A percentile compares a stretch with the other conserved stretches of the same genome.
phyloP scores from a whole-genome alignment of 2,888 invertebrate genomes.

The Tolmerus cingulatus region DNA sequence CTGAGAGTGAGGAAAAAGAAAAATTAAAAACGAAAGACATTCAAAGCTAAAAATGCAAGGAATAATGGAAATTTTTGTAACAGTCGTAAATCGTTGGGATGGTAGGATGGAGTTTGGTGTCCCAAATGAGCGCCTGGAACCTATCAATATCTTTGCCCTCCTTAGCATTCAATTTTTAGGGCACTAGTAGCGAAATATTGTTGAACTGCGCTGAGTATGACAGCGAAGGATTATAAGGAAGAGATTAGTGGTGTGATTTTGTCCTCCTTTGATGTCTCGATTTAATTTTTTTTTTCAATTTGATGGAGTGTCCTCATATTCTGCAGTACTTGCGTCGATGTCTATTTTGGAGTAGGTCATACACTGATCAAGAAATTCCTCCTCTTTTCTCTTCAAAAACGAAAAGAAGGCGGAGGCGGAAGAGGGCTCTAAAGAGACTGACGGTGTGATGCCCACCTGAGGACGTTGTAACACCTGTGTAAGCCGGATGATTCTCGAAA shows the following conservation, averaged over 20 bases:
- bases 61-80: neutral
- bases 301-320: neutral
- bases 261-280: neutral
- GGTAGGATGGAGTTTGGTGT: neutral
- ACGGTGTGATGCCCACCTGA: neutral
- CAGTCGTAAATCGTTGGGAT: neutral
- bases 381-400: neutral
- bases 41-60: neutral
- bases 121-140: neutral
- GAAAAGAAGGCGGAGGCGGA: neutral
- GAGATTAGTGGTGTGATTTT: neutral
- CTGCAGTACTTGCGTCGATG: neutral
- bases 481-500: neutral
- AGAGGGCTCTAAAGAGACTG: neutral
- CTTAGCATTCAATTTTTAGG: neutral
- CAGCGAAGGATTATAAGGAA: neutral
- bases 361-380: neutral
- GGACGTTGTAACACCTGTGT: neutral
- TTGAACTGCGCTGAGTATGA: neutral
- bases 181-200: neutral
- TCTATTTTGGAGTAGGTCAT: neutral
- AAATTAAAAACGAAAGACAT: neutral
- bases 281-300: neutral
- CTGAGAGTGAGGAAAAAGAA: neutral
- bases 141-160: neutral